These are phyloP conservation scores for Vespertilio murinus DNA, from an alignment of 2,797 vertebrate genomes.

Conservation along the genomic window DNA sequence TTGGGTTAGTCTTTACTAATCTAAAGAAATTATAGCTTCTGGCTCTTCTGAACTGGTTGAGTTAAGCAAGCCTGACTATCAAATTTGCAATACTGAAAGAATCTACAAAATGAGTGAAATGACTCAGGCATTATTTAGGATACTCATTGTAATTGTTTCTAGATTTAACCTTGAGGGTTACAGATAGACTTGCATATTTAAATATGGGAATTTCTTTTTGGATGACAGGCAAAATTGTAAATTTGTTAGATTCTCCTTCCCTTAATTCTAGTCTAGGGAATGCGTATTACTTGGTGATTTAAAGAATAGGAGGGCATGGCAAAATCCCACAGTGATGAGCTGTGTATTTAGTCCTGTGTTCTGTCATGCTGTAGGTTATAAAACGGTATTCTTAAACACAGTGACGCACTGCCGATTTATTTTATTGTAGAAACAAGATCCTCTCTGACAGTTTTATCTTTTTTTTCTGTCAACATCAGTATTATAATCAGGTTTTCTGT, in stretches of 20 bases:
- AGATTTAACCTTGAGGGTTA: conserved; percentile 42
- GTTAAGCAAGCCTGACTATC: conserved; percentile 76
- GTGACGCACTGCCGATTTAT: not conserved
- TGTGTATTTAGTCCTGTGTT: not conserved
- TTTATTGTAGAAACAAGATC: not conserved
- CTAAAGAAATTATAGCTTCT: conserved; percentile 83
- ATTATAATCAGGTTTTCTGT: not conserved
- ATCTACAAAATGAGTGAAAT: conserved; percentile 56
- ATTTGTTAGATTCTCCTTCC: not conserved
- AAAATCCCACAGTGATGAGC: not conserved
- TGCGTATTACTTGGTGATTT: not conserved
- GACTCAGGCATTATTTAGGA: conserved; percentile 53
- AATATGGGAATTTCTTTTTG: not conserved
- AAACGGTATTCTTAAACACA: not conserved
- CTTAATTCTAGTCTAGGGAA: conserved; percentile 1
- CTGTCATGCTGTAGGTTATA: not conserved
- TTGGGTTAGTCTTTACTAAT: conserved; percentile 84
- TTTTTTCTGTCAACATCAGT: not conserved
- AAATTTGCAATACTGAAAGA: conserved; percentile 68
- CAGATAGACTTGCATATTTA: conserved; percentile 25
- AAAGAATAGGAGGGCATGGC: not conserved
- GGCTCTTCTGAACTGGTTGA: conserved; percentile 79
- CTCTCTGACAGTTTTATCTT: not conserved
- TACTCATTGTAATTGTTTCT: conserved; percentile 49
- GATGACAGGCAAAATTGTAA: conserved; percentile 7